phyloP scores from a whole-genome alignment of 2,797 vertebrate genomes.

The Takifugu ocellatus region DNA sequence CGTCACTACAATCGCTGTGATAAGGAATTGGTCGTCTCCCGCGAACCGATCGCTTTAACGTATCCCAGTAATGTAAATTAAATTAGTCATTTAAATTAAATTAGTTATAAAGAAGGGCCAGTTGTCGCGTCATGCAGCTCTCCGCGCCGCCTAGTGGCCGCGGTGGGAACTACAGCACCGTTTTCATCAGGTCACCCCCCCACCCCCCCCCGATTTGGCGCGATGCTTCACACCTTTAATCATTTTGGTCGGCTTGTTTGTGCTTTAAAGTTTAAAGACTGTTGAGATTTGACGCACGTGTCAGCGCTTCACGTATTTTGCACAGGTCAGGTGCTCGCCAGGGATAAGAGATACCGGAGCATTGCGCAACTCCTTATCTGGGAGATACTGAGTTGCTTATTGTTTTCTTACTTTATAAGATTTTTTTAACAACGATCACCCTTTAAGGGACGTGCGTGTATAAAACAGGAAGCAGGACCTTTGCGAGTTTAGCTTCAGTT shows the following conservation, averaged over 20 bases:
- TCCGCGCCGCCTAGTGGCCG: too few species aligned
- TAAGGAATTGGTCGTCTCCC: not conserved
- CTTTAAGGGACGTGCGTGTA: slow-evolving; percentile 48
- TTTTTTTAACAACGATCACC: slow-evolving; percentile 58
- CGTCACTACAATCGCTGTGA: slow-evolving; percentile 29
- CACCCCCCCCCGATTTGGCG: too few species aligned
- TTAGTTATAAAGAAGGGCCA: not conserved
- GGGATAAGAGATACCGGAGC: slow-evolving; percentile 44
- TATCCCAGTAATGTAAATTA: not conserved
- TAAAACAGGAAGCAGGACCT: too few species aligned
- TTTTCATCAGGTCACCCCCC: too few species aligned
- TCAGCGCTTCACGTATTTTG: slow-evolving; percentile 67
- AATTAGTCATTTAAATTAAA: too few species aligned
- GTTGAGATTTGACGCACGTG: slow-evolving; percentile 69
- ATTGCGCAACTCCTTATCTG: slow-evolving; percentile 45
- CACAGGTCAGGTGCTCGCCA: slow-evolving; percentile 54
- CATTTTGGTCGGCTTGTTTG: slow-evolving; percentile 45
- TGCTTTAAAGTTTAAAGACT: slow-evolving; percentile 76
- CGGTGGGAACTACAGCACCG: too few species aligned
- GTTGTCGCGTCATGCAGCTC: not conserved
- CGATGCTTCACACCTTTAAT: slow-evolving; percentile 21
- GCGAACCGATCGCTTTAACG: not conserved
- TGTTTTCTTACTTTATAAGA: slow-evolving; percentile 60
- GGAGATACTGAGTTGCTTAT: slow-evolving; percentile 57
- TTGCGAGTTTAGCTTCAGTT: too few species aligned